A percentile compares a stretch with the other conserved stretches of the same genome.
Conservation (phyloP, 37 sponge, comb jelly and placozoan genomes). For the Sycon ciliatum region DNA sequence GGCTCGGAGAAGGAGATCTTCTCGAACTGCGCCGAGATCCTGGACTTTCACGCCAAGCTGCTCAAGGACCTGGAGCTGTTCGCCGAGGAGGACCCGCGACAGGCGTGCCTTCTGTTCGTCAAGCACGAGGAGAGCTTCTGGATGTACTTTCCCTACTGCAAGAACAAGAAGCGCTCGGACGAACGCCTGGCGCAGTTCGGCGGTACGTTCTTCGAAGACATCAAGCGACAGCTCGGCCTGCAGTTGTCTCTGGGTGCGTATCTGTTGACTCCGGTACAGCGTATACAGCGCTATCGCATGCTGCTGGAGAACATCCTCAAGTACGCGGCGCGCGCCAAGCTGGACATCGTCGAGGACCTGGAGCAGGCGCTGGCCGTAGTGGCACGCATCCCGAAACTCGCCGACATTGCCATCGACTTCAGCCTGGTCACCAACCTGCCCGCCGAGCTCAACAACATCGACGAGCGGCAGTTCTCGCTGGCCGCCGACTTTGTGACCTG, state of each 20-base stretch:
- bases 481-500: too few relatives aligned
- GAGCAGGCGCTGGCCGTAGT: conserved; percentile 32
- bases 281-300: conserved; percentile 49
- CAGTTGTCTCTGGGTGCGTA: conserved; percentile 49
- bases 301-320: conserved; percentile 41
- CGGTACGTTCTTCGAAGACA: conserved; percentile 16
- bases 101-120: too few relatives aligned
- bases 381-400: conserved; percentile 28
- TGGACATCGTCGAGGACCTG: not conserved
- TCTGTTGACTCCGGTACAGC: conserved; percentile 48
- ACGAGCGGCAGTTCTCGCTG: too few relatives aligned
- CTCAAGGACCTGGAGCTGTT: too few relatives aligned
- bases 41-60: too few relatives aligned
- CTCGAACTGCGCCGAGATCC: too few relatives aligned
- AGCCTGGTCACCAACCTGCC: conserved; percentile 38
- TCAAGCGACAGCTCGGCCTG: conserved; percentile 36
- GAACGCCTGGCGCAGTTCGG: conserved; percentile 45
- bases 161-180: conserved; percentile 48
- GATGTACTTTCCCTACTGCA: conserved; percentile 60
- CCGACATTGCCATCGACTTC: conserved; percentile 66
- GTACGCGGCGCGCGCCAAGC: conserved; percentile 22
- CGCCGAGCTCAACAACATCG: too few relatives aligned
- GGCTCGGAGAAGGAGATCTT: too few relatives aligned
- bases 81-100: too few relatives aligned
- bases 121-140: not conserved